phyloP scores from a whole-genome alignment of 2,113 vertebrate species.

The Pterocles burchelli region DNA sequence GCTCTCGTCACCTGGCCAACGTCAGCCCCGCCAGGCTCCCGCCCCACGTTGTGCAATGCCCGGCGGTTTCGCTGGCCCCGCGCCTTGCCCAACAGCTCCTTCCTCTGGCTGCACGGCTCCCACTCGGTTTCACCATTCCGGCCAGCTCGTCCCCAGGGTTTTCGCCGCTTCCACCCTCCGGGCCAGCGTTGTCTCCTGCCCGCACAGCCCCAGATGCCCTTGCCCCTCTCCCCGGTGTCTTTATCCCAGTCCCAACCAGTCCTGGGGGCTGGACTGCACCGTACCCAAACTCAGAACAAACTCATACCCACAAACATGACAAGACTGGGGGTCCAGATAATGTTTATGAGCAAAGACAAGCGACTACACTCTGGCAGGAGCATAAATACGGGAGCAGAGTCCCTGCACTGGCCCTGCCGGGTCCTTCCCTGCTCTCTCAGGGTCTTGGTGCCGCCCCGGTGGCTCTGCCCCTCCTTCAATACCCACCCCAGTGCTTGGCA shows the following conservation, averaged over 20 bases:
- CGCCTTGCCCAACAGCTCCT: slow-evolving; percentile 51
- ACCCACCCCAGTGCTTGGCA: fast-evolving
- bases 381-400: slow-evolving; percentile 2
- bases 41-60: neutral
- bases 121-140: neutral
- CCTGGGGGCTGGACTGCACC: neutral
- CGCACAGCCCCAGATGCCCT: neutral
- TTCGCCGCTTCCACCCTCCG: neutral
- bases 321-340: slow-evolving; percentile 20
- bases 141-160: neutral
- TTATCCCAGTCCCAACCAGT: neutral
- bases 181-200: neutral
- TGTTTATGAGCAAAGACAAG: slow-evolving; percentile 65
- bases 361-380: slow-evolving; percentile 35
- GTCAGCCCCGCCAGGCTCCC: neutral
- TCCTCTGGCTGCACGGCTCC: neutral
- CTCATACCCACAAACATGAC: neutral
- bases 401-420: neutral
- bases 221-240: neutral
- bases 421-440: neutral
- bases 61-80: neutral
- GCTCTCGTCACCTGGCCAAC: neutral
- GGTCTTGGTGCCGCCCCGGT: neutral
- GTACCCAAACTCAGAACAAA: neutral
- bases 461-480: neutral